Evolutionary conservation across 1,140 invertebrate species (phyloP), one percentile per base, ranked within the genome.

Genomic region (Arctopsyche grandis): DNA sequence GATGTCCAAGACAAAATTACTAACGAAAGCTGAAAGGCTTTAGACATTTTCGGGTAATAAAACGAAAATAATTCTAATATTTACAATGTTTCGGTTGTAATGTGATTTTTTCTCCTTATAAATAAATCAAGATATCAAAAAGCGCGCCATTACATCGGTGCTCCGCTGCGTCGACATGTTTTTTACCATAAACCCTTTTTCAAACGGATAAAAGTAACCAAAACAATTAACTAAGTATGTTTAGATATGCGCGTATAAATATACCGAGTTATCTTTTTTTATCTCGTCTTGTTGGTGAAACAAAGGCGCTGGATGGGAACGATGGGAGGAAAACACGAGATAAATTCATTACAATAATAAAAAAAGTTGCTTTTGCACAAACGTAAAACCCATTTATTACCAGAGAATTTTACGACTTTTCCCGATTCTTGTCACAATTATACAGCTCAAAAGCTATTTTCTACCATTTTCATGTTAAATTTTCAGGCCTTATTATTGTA

Each of bases 311-410:
- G 1, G 19, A 4, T 21, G 58, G 14, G 1, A 66, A 26, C 14
- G 29, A 7, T 38, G 21, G 12, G 24, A 26, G 24, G n/a, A 26
- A 66, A 66, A 26, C 14, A 66, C 63, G 24, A 66, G 63, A 66
- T 66, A 66, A 66, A 66, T 66, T 66, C 63, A 66, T 66, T 66
- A 29, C 21, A 29, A 66, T 66, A 66, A 9, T 26, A 24, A 66
- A 66, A 66, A 66, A 60, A 60, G 56, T 60, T 19, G 14, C 9
- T 21, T 21, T 60, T 21, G 9, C 56, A 9, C 5, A 60, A 19
- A 60, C 16, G 56, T 60, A 21, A 60, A 60, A 60, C 56, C 21
- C 56, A 60, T 60, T 60, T 60, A 60, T 60, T 60, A 60, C 56
- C 16, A 21, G 56, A 16, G 16, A 19, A 19, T 19, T 60, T 60